Evolutionary conservation across 2,797 vertebrate genomes (phyloP).

Genomic region (Luscinia megarhynchos): DNA sequence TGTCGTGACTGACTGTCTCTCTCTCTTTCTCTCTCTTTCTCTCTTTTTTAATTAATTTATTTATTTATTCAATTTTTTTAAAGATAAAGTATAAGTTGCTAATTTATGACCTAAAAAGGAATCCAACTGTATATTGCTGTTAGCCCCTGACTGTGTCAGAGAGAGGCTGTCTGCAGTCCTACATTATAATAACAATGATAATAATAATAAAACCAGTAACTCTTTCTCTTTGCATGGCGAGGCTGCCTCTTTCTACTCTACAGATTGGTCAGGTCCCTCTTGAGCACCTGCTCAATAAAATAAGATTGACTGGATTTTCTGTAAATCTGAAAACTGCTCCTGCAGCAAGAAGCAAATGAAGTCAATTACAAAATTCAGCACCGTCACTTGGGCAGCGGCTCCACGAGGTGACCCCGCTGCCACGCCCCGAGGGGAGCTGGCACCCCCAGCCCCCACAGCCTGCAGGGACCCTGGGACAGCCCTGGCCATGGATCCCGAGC

Average conservation of each 20-base stretch:
- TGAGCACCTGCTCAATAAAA: background rate
- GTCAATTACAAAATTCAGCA: background rate
- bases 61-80: slow-evolving; percentile 53
- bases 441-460: background rate
- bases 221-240: slow-evolving; percentile 64
- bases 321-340: background rate
- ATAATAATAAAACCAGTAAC: slow-evolving; percentile 20
- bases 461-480: background rate
- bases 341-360: background rate
- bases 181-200: background rate
- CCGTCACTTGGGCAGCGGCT: background rate
- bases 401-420: background rate
- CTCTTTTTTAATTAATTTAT: slow-evolving; percentile 23
- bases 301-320: background rate
- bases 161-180: slow-evolving; percentile 23
- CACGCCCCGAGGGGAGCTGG: background rate
- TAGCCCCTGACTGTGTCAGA: slow-evolving; percentile 53
- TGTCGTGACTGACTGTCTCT: background rate
- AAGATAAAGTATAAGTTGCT: slow-evolving; percentile 53
- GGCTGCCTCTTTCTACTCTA: slow-evolving; percentile 35
- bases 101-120: slow-evolving; percentile 57
- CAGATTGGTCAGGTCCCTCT: background rate
- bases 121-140: slow-evolving; percentile 28
- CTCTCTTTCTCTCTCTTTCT: background rate
- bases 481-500: rapidly evolving